These are phyloP conservation scores for Synanthedon andrenaeformis DNA, from an alignment of 2,888 invertebrate genomes.

Conservation along the genomic window DNA sequence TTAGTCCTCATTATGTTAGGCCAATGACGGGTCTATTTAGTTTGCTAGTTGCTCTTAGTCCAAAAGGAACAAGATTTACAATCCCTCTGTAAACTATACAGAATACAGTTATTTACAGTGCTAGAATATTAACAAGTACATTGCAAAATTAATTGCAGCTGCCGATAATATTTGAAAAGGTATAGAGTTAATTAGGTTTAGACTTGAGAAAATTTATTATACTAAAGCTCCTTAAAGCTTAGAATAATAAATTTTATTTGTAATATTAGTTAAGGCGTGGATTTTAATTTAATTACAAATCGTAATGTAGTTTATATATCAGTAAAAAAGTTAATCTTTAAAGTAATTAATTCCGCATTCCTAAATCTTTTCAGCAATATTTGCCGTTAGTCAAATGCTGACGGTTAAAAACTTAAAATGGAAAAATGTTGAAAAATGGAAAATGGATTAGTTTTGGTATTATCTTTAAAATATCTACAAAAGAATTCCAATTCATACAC, in stretches of 20 bases:
- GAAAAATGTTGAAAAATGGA: no score
- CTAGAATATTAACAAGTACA: slow-evolving; percentile 6
- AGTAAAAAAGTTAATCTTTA: no score
- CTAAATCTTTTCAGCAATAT: no score
- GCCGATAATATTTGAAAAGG: background rate
- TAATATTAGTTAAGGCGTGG: no score
- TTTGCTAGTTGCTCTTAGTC: background rate
- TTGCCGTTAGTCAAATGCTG: no score
- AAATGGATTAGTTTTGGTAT: no score
- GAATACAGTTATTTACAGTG: slow-evolving; percentile 7
- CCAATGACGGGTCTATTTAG: background rate
- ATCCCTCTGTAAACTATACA: slow-evolving; percentile 2
- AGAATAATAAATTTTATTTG: slow-evolving; percentile 9
- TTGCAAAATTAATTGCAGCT: slow-evolving; percentile 2
- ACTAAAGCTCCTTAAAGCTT: background rate
- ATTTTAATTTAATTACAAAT: no score
- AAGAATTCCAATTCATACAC: no score
- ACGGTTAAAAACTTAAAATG: no score
- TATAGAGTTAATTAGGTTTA: background rate
- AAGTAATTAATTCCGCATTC: no score
- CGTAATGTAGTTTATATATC: no score
- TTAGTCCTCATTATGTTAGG: background rate
- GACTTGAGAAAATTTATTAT: background rate
- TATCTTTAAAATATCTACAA: no score
- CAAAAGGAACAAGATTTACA: slow-evolving; percentile 3